Evolutionary conservation across 2,797 vertebrate species (phyloP), one percentile per base, ranked within the genome.

Genomic region (Oophaga sylvatica): DNA sequence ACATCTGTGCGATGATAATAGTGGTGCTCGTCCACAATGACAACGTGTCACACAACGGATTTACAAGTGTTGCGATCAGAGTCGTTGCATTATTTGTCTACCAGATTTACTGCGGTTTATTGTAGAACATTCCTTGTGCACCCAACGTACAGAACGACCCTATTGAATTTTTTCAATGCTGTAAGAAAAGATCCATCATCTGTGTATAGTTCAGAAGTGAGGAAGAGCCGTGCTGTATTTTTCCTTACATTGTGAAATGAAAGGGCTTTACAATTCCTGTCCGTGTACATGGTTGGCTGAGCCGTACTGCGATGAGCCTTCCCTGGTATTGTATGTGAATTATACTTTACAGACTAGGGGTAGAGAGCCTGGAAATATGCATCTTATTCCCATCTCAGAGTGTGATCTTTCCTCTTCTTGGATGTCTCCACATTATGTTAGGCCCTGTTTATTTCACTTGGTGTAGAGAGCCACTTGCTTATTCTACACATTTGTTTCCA

Each of bases 401-500:
- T 7, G 56, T 84, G 80, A 57, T 87, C 62, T 81, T 3, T 75
- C 85, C 56, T 89, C 85, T 67, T 41, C 56, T 53, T 48, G 17
- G 9, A 41, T 86, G 73, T 31, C 57, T 70, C 17, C 45, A 59
- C 56, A 76, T 1, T 19, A 88, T 62, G 15, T 41, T 62, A 53
- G 82, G 9, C 0, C 11, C 53, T 75, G 80, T 76, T 80, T n/a
- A 41, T 89, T 88, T 80, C 76, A 89, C 85, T 35, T 57, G 68
- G 17, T 45, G 11, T 76, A 62, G 60, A 87, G 87, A 90, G 62
- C 11, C 78, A 31, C 53, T 75, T 73, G 83, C 87, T 95, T 91
- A 96, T 80, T 82, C 82, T 88, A 81, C 90, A 80, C 85, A 48
- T 94, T 93, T 94, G 76, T 91, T 92, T 94, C 75, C 86, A 99